Base-by-base conservation (phyloP, 2,113 vertebrate genomes). In the Ursus arctos region DNA sequence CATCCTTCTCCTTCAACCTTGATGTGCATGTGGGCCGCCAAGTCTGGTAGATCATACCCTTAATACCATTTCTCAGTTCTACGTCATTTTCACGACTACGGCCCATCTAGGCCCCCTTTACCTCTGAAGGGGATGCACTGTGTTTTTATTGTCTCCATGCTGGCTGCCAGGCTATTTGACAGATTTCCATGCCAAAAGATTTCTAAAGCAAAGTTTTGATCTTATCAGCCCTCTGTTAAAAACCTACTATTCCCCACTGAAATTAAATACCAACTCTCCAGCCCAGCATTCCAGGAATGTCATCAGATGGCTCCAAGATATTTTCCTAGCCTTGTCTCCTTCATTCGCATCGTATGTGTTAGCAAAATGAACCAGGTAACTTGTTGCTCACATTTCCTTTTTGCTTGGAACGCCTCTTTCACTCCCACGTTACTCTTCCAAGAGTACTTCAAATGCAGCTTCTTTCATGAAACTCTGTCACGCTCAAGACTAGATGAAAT, bases 381-480 rank as follows among this genome's bases (percentile, higher is more conserved):
- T 59, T 97, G 71, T 88, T 61, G 55, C 31, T 80, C 15, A n/a
- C n/a, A 47, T 57, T 71, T 16, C 22, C 47, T 95, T 76, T 91
- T 88, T 74, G 61, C 40, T 84, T 93, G 40, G 49, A 93, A 82
- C 55, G 28, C 33, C 63, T 77, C 83, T 69, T 88, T 77, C 31
- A 53, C 76, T 49, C 76, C 80, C 15, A 91, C 11, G 24, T 92
- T 81, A 61, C 86, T 87, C 63, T 71, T 69, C 47, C 16, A 88
- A 88, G 33, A 76, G 19, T 28, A 84, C 81, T 95, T 87, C 80
- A 88, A 95, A 92, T 55, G 24, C 19, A 80, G 59, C 28, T 79
- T 95, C 79, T 86, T 65, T 81, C 18, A 74, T 88, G 31, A 86
- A 94, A 94, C n/a, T 93, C 76, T 82, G 72, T 90, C 51, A 86